Conservation (phyloP, 2,888 invertebrate species). For the Pollenia griseotomentosa region DNA sequence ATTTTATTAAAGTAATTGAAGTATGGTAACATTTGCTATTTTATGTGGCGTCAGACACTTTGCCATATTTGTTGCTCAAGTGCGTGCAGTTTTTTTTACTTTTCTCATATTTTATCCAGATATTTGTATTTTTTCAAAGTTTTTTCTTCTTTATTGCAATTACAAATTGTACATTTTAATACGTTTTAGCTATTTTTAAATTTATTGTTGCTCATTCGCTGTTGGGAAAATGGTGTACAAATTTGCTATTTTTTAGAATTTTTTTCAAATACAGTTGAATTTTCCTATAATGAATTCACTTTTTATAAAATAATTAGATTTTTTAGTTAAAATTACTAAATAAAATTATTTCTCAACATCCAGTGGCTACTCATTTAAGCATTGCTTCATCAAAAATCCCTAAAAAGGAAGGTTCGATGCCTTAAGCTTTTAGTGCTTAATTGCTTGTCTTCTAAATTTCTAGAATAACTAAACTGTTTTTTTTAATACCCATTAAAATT, state of each 20-base stretch:
- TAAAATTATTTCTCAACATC: too few species aligned
- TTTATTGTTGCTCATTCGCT: constrained; percentile 1
- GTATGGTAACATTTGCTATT: constrained; percentile 67
- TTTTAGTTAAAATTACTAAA: too few species aligned
- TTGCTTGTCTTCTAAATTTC: too few species aligned
- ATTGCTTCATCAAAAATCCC: too few species aligned
- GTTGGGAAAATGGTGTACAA: neutral
- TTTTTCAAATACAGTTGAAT: neutral
- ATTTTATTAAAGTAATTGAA: constrained; percentile 54
- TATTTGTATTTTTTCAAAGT: neutral
- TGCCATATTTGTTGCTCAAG: constrained; percentile 66
- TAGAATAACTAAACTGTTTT: too few species aligned
- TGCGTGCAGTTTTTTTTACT: constrained; percentile 46
- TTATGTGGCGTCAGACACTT: constrained; percentile 67
- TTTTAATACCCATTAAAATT: too few species aligned
- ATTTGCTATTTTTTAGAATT: neutral
- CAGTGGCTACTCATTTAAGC: too few species aligned
- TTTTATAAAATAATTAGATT: too few species aligned
- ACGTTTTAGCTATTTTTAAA: neutral
- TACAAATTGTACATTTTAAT: constrained; percentile 14
- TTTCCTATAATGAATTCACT: neutral
- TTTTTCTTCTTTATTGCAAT: constrained; percentile 13
- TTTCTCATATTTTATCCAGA: too few species aligned
- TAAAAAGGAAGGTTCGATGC: too few species aligned
- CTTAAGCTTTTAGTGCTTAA: too few species aligned